Percentiles rank a stretch among this genome's conserved stretches.
These are phyloP conservation scores for Melikaiella ostensackeni DNA, from an alignment of 2,888 invertebrate genomes.

Conservation along the genomic window DNA sequence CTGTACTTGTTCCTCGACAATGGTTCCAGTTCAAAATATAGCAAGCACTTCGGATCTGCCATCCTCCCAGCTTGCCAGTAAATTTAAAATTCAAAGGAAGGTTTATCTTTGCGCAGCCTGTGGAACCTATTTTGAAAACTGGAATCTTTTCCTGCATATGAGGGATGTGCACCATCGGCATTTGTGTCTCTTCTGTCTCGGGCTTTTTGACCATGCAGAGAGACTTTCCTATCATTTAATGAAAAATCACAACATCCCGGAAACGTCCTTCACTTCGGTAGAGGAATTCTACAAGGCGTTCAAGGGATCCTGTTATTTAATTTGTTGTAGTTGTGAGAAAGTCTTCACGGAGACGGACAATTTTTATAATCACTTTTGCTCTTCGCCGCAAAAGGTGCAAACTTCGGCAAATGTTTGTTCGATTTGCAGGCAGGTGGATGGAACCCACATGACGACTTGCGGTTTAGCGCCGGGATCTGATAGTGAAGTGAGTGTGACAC, in stretches of 20 bases:
- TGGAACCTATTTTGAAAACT: constrained; percentile 90
- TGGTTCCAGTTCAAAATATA: constrained; percentile 65
- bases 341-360: constrained; percentile 87
- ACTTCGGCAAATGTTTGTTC: constrained; percentile 66
- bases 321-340: constrained; percentile 90
- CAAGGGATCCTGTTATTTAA: constrained; percentile 85
- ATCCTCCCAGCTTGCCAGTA: constrained; percentile 76
- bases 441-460: constrained; percentile 66
- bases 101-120: constrained; percentile 90
- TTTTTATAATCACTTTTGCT: constrained; percentile 87
- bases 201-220: constrained; percentile 89
- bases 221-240: constrained; percentile 88
- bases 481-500: constrained; percentile 46
- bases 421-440: constrained; percentile 67
- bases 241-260: constrained; percentile 87
- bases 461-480: constrained; percentile 58
- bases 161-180: constrained; percentile 89
- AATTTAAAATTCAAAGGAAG: constrained; percentile 85
- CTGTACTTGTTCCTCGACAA: constrained; percentile 79
- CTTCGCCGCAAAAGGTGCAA: constrained; percentile 57
- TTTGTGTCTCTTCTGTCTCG: constrained; percentile 90
- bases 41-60: constrained; percentile 76
- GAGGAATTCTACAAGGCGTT: constrained; percentile 84
- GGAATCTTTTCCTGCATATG: constrained; percentile 92
- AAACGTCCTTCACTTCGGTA: constrained; percentile 83